A percentile compares a stretch with the other conserved stretches of the same genome.
Conservation (phyloP, 2,888 invertebrate genomes). For the Pachydiplax longipennis region DNA sequence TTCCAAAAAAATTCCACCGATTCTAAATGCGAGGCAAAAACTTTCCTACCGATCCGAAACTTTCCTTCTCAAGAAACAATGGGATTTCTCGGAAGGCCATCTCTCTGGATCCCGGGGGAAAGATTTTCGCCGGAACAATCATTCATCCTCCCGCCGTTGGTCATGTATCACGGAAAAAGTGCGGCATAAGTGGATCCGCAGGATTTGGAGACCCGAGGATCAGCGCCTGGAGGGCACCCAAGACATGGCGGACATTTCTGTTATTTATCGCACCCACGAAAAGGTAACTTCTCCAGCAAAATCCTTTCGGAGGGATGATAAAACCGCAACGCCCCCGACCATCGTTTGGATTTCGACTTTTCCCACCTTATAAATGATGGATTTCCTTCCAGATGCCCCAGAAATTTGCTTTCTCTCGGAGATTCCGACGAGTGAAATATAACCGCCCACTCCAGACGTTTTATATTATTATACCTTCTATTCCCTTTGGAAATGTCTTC, state of each 20-base stretch:
- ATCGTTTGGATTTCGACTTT: neutral
- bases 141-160: conserved; percentile 7
- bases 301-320: neutral
- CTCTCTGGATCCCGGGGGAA: neutral
- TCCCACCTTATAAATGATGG: neutral
- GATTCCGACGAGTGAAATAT: neutral
- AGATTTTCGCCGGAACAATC: conserved; percentile 4
- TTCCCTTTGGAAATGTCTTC: no score
- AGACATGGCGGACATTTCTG: neutral
- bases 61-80: neutral
- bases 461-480: no score
- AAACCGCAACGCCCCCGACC: neutral
- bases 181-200: conserved; percentile 31
- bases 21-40: neutral
- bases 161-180: conserved; percentile 34
- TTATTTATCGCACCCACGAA: conserved; percentile 13
- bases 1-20: neutral
- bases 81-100: neutral
- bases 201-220: neutral
- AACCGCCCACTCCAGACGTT: no score
- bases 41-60: neutral
- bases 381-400: neutral
- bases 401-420: neutral
- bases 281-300: neutral
- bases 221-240: neutral